Evolutionary conservation across 2,113 vertebrate genomes (phyloP), one percentile per base, ranked within the genome.

Genomic region (Carlito syrichta): DNA sequence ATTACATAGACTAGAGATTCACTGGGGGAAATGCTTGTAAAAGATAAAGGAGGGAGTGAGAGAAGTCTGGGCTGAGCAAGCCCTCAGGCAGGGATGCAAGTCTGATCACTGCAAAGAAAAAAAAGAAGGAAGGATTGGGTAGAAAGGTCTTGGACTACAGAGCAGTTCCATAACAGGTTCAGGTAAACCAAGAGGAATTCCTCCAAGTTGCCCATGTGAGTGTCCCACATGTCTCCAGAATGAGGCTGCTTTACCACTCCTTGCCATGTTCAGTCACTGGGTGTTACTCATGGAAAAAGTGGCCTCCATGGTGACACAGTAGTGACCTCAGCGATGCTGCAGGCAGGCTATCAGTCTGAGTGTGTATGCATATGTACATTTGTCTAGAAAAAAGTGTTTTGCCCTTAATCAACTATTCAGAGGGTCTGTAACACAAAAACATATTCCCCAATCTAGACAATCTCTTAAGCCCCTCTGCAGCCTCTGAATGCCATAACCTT

Each of bases 281-380:
- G 50, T 78, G 54, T 17, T 12, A 32, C 52, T 14, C 19, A 1
- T 30, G 32, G 66, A 35, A 50, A 62, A 90, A 25, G 8, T 54
- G 35, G 6, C 35, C 35, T 52, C 54, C 16, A 3, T 50, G 19
- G 9, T 60, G 19, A 43, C 48, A 25, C 2, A 32, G 32, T 11
- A 11, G n/a, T 9, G 4, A 8, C 9, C 1, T 66, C 71, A 35
- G 10, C 3, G 7, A 20, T 40, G 50, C 3, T 1, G 6, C 17
- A 8, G 1, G 19, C n/a, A n/a, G 1, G 8, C 48, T 79, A 30
- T 40, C 40, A 12, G 20, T 62, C 32, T 54, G 13, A 78, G 12
- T 23, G 32, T 66, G 16, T 83, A 76, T 5, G 45, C 35, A 52
- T 8, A 22, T 48, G 45, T 38, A 38, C 30, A n/a, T 84, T 56